Percentiles rank a stretch among this genome's conserved stretches.
These are phyloP conservation scores for Ceratotherium simum DNA, from an alignment of 2,113 vertebrate species.

Conservation along the genomic window DNA sequence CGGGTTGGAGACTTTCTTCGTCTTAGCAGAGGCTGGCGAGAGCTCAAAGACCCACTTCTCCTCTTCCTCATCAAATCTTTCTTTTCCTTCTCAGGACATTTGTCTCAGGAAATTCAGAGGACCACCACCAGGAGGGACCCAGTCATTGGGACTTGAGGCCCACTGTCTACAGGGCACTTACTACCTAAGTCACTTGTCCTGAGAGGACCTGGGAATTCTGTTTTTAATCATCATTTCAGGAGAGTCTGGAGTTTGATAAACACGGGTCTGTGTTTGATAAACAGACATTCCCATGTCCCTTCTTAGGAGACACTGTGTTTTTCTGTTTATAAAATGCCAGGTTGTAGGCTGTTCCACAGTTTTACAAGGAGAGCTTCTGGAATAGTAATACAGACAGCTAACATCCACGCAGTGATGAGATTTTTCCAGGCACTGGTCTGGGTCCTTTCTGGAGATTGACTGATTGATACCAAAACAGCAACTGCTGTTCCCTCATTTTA, in stretches of 20 bases:
- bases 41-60: neutral
- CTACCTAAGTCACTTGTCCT: neutral
- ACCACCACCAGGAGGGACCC: neutral
- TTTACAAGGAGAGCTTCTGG: neutral
- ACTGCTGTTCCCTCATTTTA: fast-evolving
- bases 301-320: neutral
- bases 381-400: neutral
- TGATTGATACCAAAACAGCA: too few relatives aligned
- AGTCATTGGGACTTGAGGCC: neutral
- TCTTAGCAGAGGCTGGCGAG: neutral
- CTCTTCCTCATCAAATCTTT: neutral
- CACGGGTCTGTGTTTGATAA: neutral
- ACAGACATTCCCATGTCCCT: neutral
- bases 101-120: neutral
- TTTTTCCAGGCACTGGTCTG: fast-evolving
- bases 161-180: neutral
- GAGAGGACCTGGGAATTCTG: neutral
- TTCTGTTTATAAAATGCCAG: neutral
- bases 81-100: neutral
- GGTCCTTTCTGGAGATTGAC: neutral
- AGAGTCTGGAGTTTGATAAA: neutral
- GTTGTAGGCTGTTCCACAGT: neutral
- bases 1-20: too few relatives aligned
- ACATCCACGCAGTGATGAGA: fast-evolving
- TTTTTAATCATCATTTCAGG: neutral